phyloP scores from a whole-genome alignment of 2,888 invertebrate species.

The Tetragonisca angustula region DNA sequence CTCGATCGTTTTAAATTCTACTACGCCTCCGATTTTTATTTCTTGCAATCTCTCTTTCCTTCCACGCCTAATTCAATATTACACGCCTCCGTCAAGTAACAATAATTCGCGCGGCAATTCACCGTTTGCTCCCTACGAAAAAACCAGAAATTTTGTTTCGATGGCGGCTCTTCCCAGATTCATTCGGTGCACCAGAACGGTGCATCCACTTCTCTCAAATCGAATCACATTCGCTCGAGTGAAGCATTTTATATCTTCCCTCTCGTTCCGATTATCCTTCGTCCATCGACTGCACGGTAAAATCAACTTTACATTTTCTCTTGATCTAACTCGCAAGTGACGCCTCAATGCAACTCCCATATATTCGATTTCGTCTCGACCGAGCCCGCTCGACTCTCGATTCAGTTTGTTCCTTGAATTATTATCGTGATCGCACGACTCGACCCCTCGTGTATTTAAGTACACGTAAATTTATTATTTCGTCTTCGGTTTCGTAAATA shows the following conservation, averaged over 20 bases:
- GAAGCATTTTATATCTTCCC: background rate
- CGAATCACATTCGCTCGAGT: background rate
- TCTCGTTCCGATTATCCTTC: conserved; percentile 15
- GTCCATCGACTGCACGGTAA: conserved; percentile 41
- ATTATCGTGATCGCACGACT: background rate
- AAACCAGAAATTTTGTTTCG: conserved; percentile 7
- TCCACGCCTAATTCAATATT: background rate
- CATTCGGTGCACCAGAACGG: background rate
- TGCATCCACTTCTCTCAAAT: background rate
- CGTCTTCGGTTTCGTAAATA: background rate
- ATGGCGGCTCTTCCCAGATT: conserved; percentile 27
- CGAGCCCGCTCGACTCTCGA: background rate
- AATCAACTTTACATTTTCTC: conserved; percentile 24
- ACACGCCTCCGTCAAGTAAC: background rate
- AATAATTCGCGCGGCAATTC: background rate
- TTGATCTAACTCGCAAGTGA: background rate
- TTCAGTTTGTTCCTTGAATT: background rate
- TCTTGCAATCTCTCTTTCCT: background rate
- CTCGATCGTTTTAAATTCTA: background rate
- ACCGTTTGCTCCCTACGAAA: background rate
- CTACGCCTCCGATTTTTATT: background rate
- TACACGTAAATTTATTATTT: background rate
- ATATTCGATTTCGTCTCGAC: background rate
- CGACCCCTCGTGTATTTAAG: too few relatives aligned
- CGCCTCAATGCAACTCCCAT: conserved; percentile 19